phyloP scores from a whole-genome alignment of 2,113 vertebrate species.

The Dipodomys merriami region DNA sequence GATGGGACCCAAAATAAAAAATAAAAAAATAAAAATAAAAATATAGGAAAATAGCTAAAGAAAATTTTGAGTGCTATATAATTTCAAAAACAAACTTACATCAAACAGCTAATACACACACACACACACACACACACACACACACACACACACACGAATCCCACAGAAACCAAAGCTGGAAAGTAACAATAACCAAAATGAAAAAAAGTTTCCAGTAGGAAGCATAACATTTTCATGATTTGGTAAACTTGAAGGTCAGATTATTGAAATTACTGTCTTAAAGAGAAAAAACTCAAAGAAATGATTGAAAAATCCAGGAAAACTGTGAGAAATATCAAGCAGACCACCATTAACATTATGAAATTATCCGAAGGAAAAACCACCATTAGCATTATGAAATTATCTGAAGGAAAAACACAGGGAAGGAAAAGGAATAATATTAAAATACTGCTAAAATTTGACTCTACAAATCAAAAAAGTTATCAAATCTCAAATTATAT shows the following conservation, averaged over 20 bases:
- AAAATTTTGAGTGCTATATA: neutral
- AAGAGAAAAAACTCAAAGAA: neutral
- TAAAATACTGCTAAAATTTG: neutral
- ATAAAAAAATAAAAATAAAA: neutral
- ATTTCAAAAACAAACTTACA: neutral
- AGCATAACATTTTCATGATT: neutral
- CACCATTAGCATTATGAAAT: neutral
- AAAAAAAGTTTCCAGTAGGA: neutral
- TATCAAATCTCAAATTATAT: neutral
- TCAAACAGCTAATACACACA: neutral
- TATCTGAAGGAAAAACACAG: neutral
- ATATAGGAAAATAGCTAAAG: neutral
- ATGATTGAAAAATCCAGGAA: neutral
- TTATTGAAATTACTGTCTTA: neutral
- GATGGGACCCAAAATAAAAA: too few species aligned
- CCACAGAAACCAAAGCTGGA: neutral
- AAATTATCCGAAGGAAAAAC: neutral
- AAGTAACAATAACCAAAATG: neutral
- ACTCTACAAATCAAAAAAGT: neutral
- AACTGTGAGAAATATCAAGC: neutral
- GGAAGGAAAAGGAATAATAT: neutral
- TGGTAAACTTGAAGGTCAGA: neutral
- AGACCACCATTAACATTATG: neutral
- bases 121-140: too few species aligned
- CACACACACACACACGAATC: too few species aligned